Base-by-base conservation (phyloP, 2,888 invertebrate genomes). In the Homarus gammarus region DNA sequence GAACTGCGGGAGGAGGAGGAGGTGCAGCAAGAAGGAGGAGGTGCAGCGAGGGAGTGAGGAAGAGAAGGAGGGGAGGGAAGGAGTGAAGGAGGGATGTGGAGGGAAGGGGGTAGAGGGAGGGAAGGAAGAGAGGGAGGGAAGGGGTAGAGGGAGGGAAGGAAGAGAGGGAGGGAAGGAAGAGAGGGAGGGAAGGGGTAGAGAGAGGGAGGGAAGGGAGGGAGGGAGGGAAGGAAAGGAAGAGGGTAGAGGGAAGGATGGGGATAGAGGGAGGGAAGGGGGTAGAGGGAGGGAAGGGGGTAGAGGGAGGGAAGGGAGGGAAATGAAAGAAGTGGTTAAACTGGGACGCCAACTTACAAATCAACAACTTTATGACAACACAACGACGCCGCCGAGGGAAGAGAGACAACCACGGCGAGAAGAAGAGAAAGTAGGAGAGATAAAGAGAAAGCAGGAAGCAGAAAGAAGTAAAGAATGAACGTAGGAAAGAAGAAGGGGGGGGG, bases 1-100 rank as follows among this genome's bases (percentile, higher is more conserved):
- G 79, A 79, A 61, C 36, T 79, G 79, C n/a, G 10, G 75, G 75
- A 75, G 40, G 27, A 44, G 75, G 49, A 22, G 22, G 44, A 44
- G 75, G 44, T 10, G 75, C 40, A 36, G 40, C 40, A 40, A 27
- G 40, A 36, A 56, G 56, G 38, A 56, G 68, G 15, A n/a, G 82
- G 40, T 22, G 68, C n/a, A n/a, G n/a, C n/a, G n/a, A n/a, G n/a
- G n/a, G n/a, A n/a, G 51, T 36, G 68, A n/a, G 38, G 81, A 38
- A 10, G 79, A 56, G 3, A 15, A 81, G 18, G 31, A 77, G 77
- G 40, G 12, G 40, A 27, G n/a, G 40, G 40, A 40, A 22, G 40
- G 40, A 15, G 61, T 51, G n/a, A 27, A 75, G 51, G 77, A 38
- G 27, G 31, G 10, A 44, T 8, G 44, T 44, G 44, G 6, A 44